Conservation (phyloP, 2,888 invertebrate species). For the Agonum fuliginosum region DNA sequence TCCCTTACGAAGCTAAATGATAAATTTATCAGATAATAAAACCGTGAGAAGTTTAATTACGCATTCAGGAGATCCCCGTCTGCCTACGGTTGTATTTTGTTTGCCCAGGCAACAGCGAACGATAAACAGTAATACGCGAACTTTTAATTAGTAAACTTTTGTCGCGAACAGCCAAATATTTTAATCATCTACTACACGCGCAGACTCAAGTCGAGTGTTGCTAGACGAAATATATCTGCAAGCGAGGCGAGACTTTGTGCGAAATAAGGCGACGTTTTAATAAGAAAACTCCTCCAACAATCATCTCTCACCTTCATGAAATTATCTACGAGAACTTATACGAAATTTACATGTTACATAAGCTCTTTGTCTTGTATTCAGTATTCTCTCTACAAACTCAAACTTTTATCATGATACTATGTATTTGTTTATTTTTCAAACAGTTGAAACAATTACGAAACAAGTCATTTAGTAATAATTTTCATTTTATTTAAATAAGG, state of each 20-base stretch:
- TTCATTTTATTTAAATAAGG: too few relatives aligned
- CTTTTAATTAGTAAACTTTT: conserved; percentile 59
- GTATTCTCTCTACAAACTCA: not conserved
- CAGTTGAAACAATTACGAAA: too few relatives aligned
- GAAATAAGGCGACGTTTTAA: conserved; percentile 40
- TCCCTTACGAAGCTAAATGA: conserved; percentile 66
- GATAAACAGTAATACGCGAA: conserved; percentile 56
- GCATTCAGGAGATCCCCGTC: conserved; percentile 74
- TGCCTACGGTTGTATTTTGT: conserved; percentile 62
- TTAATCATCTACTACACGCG: conserved; percentile 46
- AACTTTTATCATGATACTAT: conserved; percentile 17
- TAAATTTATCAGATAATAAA: conserved; percentile 73
- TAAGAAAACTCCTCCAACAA: conserved; percentile 29
- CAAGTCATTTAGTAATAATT: too few relatives aligned
- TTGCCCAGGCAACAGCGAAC: conserved; percentile 45
- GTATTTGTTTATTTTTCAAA: too few relatives aligned
- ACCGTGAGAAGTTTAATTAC: conserved; percentile 66
- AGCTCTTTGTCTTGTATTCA: conserved; percentile 8
- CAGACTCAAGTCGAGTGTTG: not conserved
- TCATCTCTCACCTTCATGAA: conserved; percentile 42
- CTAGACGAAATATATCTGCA: conserved; percentile 32
- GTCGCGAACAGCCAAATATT: conserved; percentile 53
- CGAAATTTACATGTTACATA: too few relatives aligned
- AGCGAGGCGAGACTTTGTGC: not conserved
- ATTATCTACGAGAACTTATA: conserved; percentile 30